Evolutionary conservation across 2,113 vertebrate species (phyloP).

Genomic region (Sterrhoptilus dennistouni): DNA sequence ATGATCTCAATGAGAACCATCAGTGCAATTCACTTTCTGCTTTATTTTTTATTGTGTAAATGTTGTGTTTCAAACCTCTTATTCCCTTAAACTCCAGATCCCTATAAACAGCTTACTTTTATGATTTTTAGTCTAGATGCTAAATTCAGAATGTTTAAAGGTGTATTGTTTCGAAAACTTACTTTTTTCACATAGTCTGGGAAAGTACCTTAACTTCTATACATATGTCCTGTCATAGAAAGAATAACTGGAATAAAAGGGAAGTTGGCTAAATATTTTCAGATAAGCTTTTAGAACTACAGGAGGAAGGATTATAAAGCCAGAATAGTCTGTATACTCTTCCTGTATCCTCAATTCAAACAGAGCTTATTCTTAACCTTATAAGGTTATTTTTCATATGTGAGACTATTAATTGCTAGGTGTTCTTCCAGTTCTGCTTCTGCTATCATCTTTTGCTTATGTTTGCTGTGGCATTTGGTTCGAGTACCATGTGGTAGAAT

Average conservation of each 20-base stretch:
- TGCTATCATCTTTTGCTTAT: neutral
- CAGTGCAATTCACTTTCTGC: neutral
- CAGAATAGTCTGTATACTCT: neutral
- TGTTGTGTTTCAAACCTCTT: neutral
- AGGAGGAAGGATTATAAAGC: neutral
- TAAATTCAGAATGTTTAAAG: neutral
- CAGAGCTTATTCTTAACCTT: neutral
- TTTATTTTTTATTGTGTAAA: neutral
- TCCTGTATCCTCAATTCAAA: neutral
- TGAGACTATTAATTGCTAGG: neutral
- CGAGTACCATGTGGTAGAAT: neutral
- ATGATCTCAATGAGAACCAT: neutral
- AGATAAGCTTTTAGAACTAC: neutral
- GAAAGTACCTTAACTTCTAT: neutral
- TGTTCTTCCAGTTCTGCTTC: neutral
- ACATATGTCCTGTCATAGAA: neutral
- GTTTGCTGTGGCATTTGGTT: neutral
- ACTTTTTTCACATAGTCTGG: neutral
- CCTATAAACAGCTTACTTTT: neutral
- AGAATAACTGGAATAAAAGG: neutral
- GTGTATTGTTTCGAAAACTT: neutral
- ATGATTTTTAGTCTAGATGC: neutral
- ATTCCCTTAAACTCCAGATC: neutral
- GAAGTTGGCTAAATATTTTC: neutral
- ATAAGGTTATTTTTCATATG: neutral